Percentiles rank a stretch among this genome's conserved stretches.
Conservation (phyloP, 1,140 invertebrate species). For the Sinella curviseta region DNA sequence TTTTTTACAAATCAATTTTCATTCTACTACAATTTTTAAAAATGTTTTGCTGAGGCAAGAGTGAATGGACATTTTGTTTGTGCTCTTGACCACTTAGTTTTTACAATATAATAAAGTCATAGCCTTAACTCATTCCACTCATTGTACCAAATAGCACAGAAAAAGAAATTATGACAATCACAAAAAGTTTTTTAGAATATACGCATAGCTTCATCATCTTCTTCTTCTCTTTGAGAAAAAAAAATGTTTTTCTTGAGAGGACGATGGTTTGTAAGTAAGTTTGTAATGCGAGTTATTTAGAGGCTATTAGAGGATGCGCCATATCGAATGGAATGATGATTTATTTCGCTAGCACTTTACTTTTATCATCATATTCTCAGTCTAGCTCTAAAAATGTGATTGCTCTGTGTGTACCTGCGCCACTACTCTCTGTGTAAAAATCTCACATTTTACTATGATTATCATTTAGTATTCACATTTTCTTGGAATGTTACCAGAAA, state of each 20-base stretch:
- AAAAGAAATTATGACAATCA: background rate
- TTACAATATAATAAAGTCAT: too few species aligned
- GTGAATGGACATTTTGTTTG: too few species aligned
- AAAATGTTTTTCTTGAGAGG: background rate
- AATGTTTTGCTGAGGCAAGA: too few species aligned
- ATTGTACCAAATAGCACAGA: background rate
- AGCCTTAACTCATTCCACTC: background rate
- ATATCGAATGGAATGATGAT: constrained; percentile 26
- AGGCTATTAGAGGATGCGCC: constrained; percentile 20
- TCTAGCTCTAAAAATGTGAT: background rate
- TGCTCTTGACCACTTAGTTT: too few species aligned
- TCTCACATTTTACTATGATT: background rate
- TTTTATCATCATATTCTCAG: background rate
- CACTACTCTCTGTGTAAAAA: background rate
- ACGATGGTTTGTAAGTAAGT: background rate
- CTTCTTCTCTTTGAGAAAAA: too few species aligned
- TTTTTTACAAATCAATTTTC: background rate
- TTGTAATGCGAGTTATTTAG: background rate
- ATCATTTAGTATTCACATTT: background rate
- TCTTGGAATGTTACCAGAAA: constrained; percentile 7
- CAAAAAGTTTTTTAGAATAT: too few species aligned
- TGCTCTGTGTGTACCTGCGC: background rate
- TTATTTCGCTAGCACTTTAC: constrained; percentile 1
- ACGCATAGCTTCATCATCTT: too few species aligned
- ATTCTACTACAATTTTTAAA: too few species aligned